Evolutionary conservation across 2,113 vertebrate species (phyloP).

Genomic region (Thoracochromis brauschi): DNA sequence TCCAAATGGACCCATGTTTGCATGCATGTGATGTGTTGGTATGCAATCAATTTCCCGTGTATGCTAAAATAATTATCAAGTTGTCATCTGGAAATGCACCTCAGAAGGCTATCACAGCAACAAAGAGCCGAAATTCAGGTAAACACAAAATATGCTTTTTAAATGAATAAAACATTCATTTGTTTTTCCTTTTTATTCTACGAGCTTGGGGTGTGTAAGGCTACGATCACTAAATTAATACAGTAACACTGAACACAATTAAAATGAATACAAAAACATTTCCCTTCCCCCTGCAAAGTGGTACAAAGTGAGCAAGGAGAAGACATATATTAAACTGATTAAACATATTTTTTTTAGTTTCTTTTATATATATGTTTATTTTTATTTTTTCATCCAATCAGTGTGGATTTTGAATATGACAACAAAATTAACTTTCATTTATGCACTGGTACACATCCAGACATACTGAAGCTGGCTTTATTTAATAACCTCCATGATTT

Average conservation of each 20-base stretch:
- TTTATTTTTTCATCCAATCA: not conserved
- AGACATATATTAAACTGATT: not conserved
- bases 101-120: not conserved
- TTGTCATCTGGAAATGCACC: not conserved
- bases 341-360: not conserved
- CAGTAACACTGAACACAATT: not conserved
- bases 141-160: not conserved
- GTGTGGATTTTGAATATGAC: not conserved
- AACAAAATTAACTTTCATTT: not conserved
- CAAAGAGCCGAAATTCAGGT: not conserved
- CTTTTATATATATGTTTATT: not conserved
- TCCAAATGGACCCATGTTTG: conserved; percentile 34
- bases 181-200: not conserved
- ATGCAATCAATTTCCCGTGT: conserved; percentile 6
- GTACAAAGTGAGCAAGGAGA: not conserved
- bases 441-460: not conserved
- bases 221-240: not conserved
- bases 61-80: conserved; percentile 12
- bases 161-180: not conserved
- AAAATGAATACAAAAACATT: not conserved
- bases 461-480: not conserved
- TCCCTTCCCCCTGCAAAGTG: not conserved
- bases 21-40: conserved; percentile 1
- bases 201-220: not conserved
- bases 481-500: not conserved